A percentile compares a stretch with the other conserved stretches of the same genome.
These are phyloP conservation scores for Nerophis lumbriciformis DNA, from an alignment of 2,113 vertebrate species.

Conservation along the genomic window DNA sequence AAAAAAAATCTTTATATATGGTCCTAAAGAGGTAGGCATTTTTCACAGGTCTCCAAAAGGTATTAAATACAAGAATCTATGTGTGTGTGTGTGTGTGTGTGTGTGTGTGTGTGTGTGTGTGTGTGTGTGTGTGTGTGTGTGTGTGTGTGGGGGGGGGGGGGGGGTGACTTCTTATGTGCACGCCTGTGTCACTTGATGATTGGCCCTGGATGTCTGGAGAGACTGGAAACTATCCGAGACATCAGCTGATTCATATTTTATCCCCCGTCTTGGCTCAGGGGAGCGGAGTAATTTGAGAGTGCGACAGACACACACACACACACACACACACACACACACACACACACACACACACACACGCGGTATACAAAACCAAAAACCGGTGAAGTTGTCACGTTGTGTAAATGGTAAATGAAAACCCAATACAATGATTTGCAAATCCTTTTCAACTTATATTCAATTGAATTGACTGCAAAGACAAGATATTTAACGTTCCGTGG, in stretches of 20 bases:
- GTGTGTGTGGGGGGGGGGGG: background rate
- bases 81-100: constrained; percentile 5
- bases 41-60: no score
- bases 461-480: no score
- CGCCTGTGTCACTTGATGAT: constrained; percentile 30
- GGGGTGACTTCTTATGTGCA: constrained; percentile 2
- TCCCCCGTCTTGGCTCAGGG: constrained; percentile 60
- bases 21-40: no score
- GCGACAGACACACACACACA: constrained; percentile 7
- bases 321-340: constrained; percentile 19
- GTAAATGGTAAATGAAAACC: no score
- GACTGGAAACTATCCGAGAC: constrained; percentile 62
- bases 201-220: constrained; percentile 36
- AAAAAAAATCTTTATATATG: no score
- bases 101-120: background rate
- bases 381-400: no score
- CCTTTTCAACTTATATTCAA: no score
- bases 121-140: constrained; percentile 21
- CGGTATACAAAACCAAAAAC: no score
- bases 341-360: background rate
- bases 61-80: background rate
- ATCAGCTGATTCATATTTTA: constrained; percentile 69
- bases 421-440: background rate
- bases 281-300: constrained; percentile 61
- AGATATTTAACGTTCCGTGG: no score